Conservation (phyloP, 2,888 invertebrate genomes). For the Apamea anceps region DNA sequence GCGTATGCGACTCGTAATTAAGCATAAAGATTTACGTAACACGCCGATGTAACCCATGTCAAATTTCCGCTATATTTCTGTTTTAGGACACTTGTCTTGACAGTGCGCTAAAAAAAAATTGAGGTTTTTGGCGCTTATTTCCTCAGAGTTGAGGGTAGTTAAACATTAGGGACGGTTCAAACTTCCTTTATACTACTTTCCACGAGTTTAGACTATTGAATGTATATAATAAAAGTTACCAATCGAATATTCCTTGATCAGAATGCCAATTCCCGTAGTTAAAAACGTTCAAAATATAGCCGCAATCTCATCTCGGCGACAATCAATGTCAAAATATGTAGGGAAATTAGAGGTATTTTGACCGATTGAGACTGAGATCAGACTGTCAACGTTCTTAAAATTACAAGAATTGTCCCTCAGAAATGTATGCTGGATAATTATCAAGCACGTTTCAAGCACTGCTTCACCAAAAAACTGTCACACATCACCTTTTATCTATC, state of each 20-base stretch:
- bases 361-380: too few relatives aligned
- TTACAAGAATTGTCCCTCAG: neutral
- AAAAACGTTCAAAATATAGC: too few relatives aligned
- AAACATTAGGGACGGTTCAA: constrained; percentile 37
- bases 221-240: neutral
- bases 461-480: neutral
- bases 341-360: too few relatives aligned
- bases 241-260: constrained; percentile 12
- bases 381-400: too few relatives aligned
- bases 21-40: constrained; percentile 89
- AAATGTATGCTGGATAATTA: neutral
- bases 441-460: neutral
- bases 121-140: constrained; percentile 26
- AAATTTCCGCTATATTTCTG: constrained; percentile 78
- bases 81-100: constrained; percentile 53
- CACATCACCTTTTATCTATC: neutral
- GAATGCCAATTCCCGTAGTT: neutral
- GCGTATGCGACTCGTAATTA: constrained; percentile 89
- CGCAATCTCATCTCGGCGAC: too few relatives aligned
- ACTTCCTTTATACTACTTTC: neutral
- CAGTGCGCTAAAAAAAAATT: constrained; percentile 10
- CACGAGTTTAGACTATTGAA: neutral
- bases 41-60: constrained; percentile 83
- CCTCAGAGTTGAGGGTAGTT: constrained; percentile 34
- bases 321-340: too few relatives aligned